Percentiles rank a stretch among this genome's conserved stretches.
These are phyloP conservation scores for Tenthredo amoena DNA, from an alignment of 2,888 invertebrate genomes.

Conservation along the genomic window DNA sequence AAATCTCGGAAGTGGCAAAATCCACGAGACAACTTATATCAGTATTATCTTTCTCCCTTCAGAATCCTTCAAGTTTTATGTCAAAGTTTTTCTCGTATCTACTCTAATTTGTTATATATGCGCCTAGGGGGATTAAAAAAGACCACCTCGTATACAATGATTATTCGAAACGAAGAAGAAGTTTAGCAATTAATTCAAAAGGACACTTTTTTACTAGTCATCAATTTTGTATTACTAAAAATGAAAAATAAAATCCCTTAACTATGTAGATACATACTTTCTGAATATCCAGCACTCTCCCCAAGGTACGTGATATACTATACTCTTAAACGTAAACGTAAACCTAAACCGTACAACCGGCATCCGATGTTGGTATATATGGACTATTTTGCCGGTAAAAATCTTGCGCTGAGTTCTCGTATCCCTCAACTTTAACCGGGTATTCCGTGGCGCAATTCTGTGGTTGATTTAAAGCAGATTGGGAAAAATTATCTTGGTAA, in stretches of 20 bases:
- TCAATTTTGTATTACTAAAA: neutral
- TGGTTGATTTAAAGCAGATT: constrained; percentile 69
- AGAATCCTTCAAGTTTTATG: neutral
- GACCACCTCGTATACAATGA: neutral
- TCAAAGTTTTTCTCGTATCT: neutral
- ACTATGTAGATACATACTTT: neutral
- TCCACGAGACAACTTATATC: neutral
- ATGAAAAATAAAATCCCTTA: neutral
- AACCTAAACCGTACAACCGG: constrained; percentile 73
- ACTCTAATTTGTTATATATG: neutral
- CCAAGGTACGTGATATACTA: constrained; percentile 8
- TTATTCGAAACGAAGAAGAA: neutral
- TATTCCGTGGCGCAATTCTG: constrained; percentile 74
- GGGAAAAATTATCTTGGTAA: constrained; percentile 75
- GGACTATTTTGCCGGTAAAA: constrained; percentile 73
- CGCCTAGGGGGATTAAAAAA: neutral
- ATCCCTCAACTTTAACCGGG: constrained; percentile 74
- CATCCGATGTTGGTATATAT: constrained; percentile 72
- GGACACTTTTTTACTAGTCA: neutral
- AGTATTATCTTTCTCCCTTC: neutral
- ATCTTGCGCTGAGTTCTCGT: constrained; percentile 68
- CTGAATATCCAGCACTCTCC: constrained; percentile 27
- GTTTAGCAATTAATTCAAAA: neutral
- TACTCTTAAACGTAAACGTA: constrained; percentile 17
- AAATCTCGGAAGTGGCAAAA: neutral